Base-by-base conservation (phyloP, 2,113 vertebrate species). In the Blennius ocellaris region DNA sequence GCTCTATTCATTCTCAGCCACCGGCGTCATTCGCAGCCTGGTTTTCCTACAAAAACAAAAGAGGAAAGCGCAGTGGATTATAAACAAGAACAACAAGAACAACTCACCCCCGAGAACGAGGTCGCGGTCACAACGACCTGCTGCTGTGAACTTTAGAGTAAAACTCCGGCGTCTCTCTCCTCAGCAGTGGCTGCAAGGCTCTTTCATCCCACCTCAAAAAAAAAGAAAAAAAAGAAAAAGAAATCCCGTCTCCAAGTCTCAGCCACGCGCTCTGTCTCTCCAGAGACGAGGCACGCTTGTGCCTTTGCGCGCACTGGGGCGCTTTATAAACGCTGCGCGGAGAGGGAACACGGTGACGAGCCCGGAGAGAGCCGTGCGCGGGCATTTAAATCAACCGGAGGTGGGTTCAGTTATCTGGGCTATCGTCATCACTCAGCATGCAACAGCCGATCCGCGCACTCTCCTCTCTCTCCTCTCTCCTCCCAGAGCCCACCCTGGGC, bases 331-430 rank as follows among this genome's bases (percentile, higher is more conserved):
- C 91, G 92, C 89, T 83, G 81, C 85, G 89, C 86, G 82, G 58
- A 77, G 77, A 81, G 70, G 89, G 85, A 86, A 84, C 85, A 54
- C 87, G 40, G 85, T 88, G 87, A 87, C 84, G 92, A 88, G 94
- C 92, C 90, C 88, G 74, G 82, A 69, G 69, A 87, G 87, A 91
- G 88, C 88, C 90, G 92, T 86, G 82, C 88, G 84, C 93, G 90
- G 90, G 91, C 92, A 94, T 93, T 92, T 91, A 91, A 93, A 95
- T 93, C 84, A 94, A 93, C 86, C 87, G 93, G 84, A 93, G 92
- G 87, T 94, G 93, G 93, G 90, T 92, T 93, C 87, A 89, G 71
- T 90, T 92, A 85, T 89, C 86, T 80, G 53, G 61, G 80, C 51
- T 78, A 48, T 80, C 87, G 82, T 88, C 89, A 88, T 92, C 84